A percentile compares a stretch with the other conserved stretches of the same genome.
Evolutionary conservation across 2,113 vertebrate genomes (phyloP).

Genomic region (Empidonax alnorum): DNA sequence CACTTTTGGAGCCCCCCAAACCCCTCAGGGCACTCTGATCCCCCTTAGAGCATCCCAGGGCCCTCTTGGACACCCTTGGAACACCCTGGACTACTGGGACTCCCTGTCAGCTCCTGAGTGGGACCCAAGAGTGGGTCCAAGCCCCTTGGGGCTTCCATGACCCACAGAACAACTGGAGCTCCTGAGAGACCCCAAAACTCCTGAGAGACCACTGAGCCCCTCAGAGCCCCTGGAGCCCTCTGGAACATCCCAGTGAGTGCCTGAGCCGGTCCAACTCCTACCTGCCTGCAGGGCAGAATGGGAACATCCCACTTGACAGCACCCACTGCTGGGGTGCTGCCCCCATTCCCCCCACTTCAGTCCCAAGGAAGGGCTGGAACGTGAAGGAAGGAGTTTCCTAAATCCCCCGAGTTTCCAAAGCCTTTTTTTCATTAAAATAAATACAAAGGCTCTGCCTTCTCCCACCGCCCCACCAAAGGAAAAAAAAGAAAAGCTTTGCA

Average conservation of each 20-base stretch:
- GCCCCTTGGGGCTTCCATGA: neutral
- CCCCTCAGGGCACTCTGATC: neutral
- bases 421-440: neutral
- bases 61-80: neutral
- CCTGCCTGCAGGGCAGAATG: neutral
- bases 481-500: neutral
- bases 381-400: neutral
- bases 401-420: neutral
- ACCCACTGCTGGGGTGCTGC: neutral
- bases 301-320: neutral
- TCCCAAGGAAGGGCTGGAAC: neutral
- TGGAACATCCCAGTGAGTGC: neutral
- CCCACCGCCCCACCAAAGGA: too few relatives aligned
- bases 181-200: neutral
- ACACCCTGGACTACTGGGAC: too few relatives aligned
- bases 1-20: neutral
- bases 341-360: neutral
- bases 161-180: neutral
- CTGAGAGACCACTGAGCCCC: neutral
- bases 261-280: neutral
- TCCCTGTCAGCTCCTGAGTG: rapidly evolving
- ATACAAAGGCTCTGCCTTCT: neutral
- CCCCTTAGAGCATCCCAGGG: neutral
- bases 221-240: neutral
- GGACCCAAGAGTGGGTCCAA: neutral